These are phyloP conservation scores for Takifugu ocellatus DNA, from an alignment of 2,797 vertebrate genomes.

Conservation along the genomic window DNA sequence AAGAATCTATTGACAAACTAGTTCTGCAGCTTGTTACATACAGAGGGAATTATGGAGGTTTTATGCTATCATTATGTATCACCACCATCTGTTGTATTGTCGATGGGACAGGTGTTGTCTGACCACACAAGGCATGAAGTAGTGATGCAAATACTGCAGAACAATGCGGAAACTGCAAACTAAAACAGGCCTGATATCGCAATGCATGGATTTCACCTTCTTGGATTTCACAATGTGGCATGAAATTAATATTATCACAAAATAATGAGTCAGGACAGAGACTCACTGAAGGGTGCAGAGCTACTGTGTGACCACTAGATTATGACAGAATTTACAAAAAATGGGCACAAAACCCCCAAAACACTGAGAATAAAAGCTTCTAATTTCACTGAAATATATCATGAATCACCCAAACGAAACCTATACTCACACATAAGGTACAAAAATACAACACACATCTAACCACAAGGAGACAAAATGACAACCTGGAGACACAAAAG, in stretches of 20 bases:
- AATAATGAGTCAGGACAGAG: neutral
- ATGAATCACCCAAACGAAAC: too few relatives aligned
- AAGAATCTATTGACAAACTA: constrained; percentile 44
- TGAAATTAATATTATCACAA: neutral
- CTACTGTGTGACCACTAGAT: neutral
- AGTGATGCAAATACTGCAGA: constrained; percentile 31
- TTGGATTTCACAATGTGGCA: neutral
- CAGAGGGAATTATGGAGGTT: constrained; percentile 31
- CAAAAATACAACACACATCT: neutral
- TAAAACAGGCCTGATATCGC: constrained; percentile 22
- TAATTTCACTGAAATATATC: too few relatives aligned
- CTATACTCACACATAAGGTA: too few relatives aligned
- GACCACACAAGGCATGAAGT: constrained; percentile 41
- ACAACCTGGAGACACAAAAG: too few relatives aligned
- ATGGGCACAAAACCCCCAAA: neutral
- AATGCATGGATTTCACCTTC: constrained; percentile 13
- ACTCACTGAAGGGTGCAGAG: neutral
- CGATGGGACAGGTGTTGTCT: constrained; percentile 56
- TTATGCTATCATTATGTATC: constrained; percentile 49
- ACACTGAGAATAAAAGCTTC: neutral
- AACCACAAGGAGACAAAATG: too few relatives aligned
- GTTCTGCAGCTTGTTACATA: constrained; percentile 34
- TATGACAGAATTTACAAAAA: neutral
- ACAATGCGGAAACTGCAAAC: constrained; percentile 24
- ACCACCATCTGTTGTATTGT: constrained; percentile 63